Base-by-base conservation (phyloP, 2,888 invertebrate species). In the Aphidius colemani region DNA sequence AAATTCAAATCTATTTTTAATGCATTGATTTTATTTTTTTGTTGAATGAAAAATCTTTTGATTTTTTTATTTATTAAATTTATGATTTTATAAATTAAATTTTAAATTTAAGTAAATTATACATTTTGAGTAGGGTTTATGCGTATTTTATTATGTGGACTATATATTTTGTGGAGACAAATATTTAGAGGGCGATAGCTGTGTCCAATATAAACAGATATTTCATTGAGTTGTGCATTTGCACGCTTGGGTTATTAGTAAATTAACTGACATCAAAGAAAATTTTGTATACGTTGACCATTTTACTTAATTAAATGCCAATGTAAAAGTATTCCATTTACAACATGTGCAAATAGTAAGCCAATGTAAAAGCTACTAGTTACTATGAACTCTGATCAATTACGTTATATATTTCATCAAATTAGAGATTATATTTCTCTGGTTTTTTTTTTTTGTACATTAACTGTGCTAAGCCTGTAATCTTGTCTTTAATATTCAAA, bases 261-360 rank as follows among this genome's bases (percentile, higher is more conserved):
- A 82, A 82, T 82, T 82, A 82, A 82, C 80, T 75, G 78, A 81
- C 81, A 82, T 82, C 82, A 82, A 82, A 82, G 82, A 82, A 82
- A 79, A 78, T 73, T 30, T 30, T 30, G 74, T 74, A 73, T 69
- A 73, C 75, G 73, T 68, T 74, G 78, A 77, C 79, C 80, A 78
- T 78, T 78, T 30, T 75, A 78, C 77, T 78, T 75, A 70, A 78
- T 70, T 74, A 71, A 75, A 73, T 71, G 70, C 70, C 62, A 49
- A 49, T 11, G 49, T 11, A 49, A 10, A n/a, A 18, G 13, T n/a
- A n/a, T n/a, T n/a, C n/a, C n/a, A n/a, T n/a, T n/a, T n/a, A n/a
- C n/a, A n/a, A n/a, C n/a, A n/a, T n/a, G n/a, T n/a, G n/a, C n/a
- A n/a, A n/a, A n/a, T n/a, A n/a, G n/a, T n/a, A n/a, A n/a, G n/a